These are phyloP conservation scores for Dascillus cervinus DNA, from an alignment of 2,888 invertebrate species.

Conservation along the genomic window DNA sequence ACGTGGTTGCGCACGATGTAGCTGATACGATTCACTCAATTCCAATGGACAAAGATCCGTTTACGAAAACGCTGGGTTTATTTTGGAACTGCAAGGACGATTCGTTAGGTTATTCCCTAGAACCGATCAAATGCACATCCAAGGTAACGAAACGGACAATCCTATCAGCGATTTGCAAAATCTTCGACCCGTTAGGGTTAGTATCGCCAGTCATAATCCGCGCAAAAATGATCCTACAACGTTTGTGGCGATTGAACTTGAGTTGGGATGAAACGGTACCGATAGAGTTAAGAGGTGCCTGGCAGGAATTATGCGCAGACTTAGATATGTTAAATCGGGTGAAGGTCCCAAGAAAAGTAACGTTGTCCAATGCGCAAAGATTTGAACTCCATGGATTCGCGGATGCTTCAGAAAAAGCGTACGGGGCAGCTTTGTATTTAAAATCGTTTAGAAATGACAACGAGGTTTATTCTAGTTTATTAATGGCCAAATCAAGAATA, in stretches of 20 bases:
- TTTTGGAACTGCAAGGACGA: slow-evolving; percentile 2
- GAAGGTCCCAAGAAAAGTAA: slow-evolving; percentile 9
- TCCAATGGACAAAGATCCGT: slow-evolving; percentile 9
- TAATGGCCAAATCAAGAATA: slow-evolving; percentile 22
- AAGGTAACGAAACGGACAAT: slow-evolving; percentile 7
- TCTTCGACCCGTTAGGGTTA: slow-evolving; percentile 22
- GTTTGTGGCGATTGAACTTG: slow-evolving; percentile 15
- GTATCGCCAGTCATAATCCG: slow-evolving; percentile 18
- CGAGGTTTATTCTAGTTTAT: slow-evolving; percentile 5
- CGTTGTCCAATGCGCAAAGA: slow-evolving; percentile 2
- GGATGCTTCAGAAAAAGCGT: slow-evolving; percentile 19
- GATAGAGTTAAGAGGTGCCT: slow-evolving; percentile 6
- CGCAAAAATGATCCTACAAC: slow-evolving; percentile 21
- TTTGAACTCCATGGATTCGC: slow-evolving; percentile 20
- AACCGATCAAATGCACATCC: not conserved
- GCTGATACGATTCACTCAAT: slow-evolving; percentile 7
- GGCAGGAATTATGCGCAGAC: slow-evolving; percentile 8
- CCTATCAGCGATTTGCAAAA: slow-evolving; percentile 17
- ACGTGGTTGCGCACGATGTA: slow-evolving; percentile 2
- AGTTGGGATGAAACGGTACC: slow-evolving; percentile 17
- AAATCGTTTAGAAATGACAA: slow-evolving; percentile 8
- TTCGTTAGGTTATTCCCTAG: not conserved
- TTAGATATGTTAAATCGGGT: slow-evolving; percentile 11
- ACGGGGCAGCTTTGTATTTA: slow-evolving; percentile 23
- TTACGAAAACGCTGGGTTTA: slow-evolving; percentile 11